Evolutionary conservation across 2,888 invertebrate species (phyloP).

Genomic region (Taenaris catops): DNA sequence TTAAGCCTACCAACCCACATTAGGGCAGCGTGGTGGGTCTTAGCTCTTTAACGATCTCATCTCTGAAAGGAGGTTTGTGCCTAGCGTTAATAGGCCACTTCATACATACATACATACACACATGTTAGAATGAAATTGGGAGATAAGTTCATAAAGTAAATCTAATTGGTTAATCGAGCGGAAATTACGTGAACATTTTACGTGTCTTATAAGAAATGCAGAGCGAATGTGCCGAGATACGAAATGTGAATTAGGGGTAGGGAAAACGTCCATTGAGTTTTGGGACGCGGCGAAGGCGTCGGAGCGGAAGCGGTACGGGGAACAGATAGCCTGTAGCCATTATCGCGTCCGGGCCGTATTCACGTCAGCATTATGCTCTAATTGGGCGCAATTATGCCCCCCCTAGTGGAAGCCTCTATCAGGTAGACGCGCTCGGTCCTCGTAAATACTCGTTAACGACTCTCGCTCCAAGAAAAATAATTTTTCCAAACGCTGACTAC

Average conservation of each 20-base stretch:
- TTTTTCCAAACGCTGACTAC: conserved; percentile 66
- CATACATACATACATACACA: too few species aligned
- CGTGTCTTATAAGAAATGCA: conserved; percentile 59
- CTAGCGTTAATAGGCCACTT: too few species aligned
- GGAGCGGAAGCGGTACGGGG: conserved; percentile 29
- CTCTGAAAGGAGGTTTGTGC: too few species aligned
- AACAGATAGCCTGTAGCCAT: conserved; percentile 67
- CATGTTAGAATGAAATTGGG: conserved; percentile 55
- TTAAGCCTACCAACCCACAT: too few species aligned
- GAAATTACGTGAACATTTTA: conserved; percentile 66
- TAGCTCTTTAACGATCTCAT: too few species aligned
- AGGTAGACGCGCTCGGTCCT: conserved; percentile 68
- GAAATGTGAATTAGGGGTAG: conserved; percentile 62
- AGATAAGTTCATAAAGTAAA: conserved; percentile 53
- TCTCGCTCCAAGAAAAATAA: conserved; percentile 69
- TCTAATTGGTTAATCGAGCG: conserved; percentile 64
- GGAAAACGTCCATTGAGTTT: conserved; percentile 55
- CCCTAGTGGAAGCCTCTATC: conserved; percentile 67
- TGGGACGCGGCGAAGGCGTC: conserved; percentile 30
- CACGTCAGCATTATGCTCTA: conserved; percentile 78
- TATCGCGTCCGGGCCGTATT: conserved; percentile 72
- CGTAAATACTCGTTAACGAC: conserved; percentile 78
- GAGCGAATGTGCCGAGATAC: conserved; percentile 54
- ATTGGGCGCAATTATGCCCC: conserved; percentile 76
- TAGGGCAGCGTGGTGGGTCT: too few species aligned